Evolutionary conservation across 1,140 invertebrate species (phyloP), one percentile per base, ranked within the genome.

Genomic region (Euglossa dilemma): DNA sequence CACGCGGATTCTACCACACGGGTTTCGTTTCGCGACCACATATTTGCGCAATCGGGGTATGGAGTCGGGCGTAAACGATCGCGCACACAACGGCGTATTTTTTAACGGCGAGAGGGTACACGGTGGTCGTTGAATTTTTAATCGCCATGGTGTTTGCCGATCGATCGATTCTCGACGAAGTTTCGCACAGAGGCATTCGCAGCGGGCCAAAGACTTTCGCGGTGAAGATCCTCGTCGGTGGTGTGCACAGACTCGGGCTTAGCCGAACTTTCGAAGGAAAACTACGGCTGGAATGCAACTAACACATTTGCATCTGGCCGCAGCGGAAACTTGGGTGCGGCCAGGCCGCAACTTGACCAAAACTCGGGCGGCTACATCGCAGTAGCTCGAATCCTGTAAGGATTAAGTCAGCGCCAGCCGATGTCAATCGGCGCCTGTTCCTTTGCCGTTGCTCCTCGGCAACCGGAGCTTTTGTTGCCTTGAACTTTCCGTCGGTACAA

Each of bases 221-320:
- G 0, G 28, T n/a, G n/a, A 47, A 54, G 54, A 86, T 59, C 61
- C 36, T 20, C 45, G 70, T 23, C 57, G 54, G n/a, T n/a, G 16
- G 36, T 61, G 59, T 23, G 56, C 25, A 59, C n/a, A 79, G 61
- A 59, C 54, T 47, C 72, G 20, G 56, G 81, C 54, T 75, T 59
- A 80, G 56, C 76, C 61, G 50, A 87, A 87, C 78, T 88, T 87
- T 77, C 57, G 43, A 75, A 75, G 74, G 87, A 88, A 88, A 87
- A 87, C 75, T 88, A 70, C 14, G 66, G 14, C n/a, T 78, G 83
- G 86, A 90, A 91, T 90, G 87, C 87, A 82, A 89, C 84, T 87
- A 84, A 89, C 83, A 83, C 87, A 87, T 91, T 90, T 89, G 85
- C 88, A 88, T 89, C 87, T 36, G 23, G 61, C 73, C 67, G 63